Base-by-base conservation (phyloP, 2,888 invertebrate species). In the Cheilosia urbana region DNA sequence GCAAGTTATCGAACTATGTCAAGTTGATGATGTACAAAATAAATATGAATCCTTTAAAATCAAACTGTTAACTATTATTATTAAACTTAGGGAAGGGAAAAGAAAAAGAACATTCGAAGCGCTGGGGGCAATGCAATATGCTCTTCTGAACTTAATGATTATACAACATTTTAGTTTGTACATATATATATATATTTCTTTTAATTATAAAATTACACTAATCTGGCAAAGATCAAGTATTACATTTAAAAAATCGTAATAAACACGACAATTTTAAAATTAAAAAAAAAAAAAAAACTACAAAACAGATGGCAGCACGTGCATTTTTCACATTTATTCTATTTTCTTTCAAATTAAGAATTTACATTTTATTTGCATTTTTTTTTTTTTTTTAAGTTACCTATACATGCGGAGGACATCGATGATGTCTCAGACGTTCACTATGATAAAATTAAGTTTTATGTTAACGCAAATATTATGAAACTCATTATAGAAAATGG, bases 51-150 rank as follows among this genome's bases (percentile, higher is more conserved):
- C 45, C 42, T 65, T 57, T 45, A 30, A 71, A 75, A 73, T 30
- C 9, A 63, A 51, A 68, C 57, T 68, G 55, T 65, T 58, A 75
- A 81, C 53, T 57, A 60, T 60, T 84, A 72, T 62, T 83, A 47
- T 76, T 69, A 53, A 62, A 45, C 72, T 69, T 63, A 66, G 24
- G 21, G 11, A 60, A 66, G 58, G 34, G 15, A 69, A 53, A 69
- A 69, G 24, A 68, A 68, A 21, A 72, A 69, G 51, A 69, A 47
- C 58, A 75, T 47, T 45, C 37, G 83, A 75, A 51, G 87, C 76
- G 88, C 88, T 88, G 88, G 88, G 51, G 88, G 88, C 88, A 87
- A 87, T 88, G 88, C 88, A 88, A 88, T 88, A 88, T 87, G 82
- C 87, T 88, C 87, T 84, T 88, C 78, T 81, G 42, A 77, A 27